Evolutionary conservation across 2,797 vertebrate species (phyloP).

Genomic region (Tokudaia tokunoshimensis): DNA sequence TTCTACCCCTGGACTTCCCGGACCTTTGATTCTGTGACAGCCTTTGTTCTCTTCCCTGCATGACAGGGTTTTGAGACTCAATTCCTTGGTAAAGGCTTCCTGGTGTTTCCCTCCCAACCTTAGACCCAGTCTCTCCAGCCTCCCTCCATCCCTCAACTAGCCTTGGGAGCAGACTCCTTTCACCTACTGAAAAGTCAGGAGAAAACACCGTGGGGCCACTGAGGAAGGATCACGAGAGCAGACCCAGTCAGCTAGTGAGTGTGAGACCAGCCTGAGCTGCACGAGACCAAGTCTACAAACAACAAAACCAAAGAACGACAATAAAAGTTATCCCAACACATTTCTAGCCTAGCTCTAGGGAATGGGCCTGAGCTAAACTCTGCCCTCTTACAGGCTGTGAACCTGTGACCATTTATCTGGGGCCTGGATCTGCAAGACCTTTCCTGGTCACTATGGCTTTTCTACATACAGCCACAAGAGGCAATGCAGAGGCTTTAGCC

Average conservation of each 20-base stretch:
- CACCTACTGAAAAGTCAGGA: background rate
- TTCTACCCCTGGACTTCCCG: background rate
- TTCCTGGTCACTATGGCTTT: background rate
- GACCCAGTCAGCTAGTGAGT: background rate
- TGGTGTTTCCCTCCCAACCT: background rate
- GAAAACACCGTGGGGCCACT: background rate
- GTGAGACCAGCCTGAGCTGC: background rate
- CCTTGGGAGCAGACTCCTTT: background rate
- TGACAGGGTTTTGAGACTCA: constrained; percentile 9
- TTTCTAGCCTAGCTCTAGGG: background rate
- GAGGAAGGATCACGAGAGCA: background rate
- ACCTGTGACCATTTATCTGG: background rate
- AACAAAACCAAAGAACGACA: background rate
- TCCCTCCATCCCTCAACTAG: background rate
- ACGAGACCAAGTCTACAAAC: background rate
- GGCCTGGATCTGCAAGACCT: background rate
- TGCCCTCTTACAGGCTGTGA: background rate
- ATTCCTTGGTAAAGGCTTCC: constrained; percentile 40
- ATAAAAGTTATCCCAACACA: background rate
- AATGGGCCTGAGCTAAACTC: background rate
- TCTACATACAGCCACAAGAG: background rate
- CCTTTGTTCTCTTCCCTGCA: background rate
- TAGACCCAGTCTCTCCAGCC: constrained; percentile 7
- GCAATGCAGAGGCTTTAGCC: background rate
- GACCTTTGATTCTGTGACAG: constrained; percentile 1